phyloP scores from a whole-genome alignment of 2,888 invertebrate species.

The Leptinotarsa juncta region DNA sequence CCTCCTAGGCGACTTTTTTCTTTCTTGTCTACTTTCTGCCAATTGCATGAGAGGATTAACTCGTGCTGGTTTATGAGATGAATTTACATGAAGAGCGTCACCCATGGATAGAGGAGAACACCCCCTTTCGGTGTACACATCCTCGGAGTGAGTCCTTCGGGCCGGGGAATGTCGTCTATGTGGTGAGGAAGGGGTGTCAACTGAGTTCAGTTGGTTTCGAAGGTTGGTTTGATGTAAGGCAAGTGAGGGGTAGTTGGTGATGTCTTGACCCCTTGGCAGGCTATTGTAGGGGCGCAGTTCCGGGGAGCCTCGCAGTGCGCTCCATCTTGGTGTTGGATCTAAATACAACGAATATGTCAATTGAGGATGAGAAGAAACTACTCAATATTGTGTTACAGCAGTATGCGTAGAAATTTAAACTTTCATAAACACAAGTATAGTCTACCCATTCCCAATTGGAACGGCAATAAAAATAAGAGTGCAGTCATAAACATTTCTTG shows the following conservation, averaged over 20 bases:
- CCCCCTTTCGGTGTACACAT: constrained; percentile 57
- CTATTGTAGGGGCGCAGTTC: constrained; percentile 72
- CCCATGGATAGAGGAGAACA: constrained; percentile 3
- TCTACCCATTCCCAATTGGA: no score
- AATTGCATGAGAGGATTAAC: constrained; percentile 61
- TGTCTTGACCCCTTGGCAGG: constrained; percentile 70
- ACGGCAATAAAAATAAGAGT: no score
- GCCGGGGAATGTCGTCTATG: constrained; percentile 44
- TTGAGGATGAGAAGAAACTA: no score
- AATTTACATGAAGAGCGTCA: neutral
- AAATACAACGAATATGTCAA: neutral
- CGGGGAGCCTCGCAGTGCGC: constrained; percentile 67
- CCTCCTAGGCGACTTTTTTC: constrained; percentile 38
- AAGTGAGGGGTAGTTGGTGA: constrained; percentile 63
- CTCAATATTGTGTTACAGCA: no score
- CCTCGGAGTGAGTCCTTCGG: constrained; percentile 61
- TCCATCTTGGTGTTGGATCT: constrained; percentile 71
- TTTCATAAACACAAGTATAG: no score
- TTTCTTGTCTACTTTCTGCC: constrained; percentile 50
- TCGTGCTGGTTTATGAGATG: constrained; percentile 38
- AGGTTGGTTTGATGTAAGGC: constrained; percentile 53
- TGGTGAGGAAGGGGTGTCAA: constrained; percentile 25
- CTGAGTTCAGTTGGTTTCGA: constrained; percentile 40
- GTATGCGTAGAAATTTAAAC: no score
- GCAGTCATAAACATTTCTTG: no score